Evolutionary conservation across 2,113 vertebrate genomes (phyloP).

Genomic region (Neodontobutis hainanensis): DNA sequence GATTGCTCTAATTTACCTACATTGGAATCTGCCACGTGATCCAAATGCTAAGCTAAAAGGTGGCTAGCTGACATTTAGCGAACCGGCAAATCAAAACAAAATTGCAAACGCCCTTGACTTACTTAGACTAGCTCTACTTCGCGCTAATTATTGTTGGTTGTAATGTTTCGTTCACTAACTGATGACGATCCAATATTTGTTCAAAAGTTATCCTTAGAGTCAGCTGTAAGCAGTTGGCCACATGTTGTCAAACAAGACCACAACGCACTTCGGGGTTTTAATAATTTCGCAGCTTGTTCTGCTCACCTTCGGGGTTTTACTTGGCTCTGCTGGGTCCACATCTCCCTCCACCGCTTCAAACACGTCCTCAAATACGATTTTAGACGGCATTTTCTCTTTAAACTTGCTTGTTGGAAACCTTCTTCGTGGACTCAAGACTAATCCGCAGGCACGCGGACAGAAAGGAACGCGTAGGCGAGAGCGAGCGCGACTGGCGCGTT

Average conservation of each 20-base stretch:
- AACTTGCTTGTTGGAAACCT: slow-evolving; percentile 39
- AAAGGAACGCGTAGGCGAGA: slow-evolving; percentile 60
- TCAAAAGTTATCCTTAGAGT: not conserved
- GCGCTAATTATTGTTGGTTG: fast-evolving
- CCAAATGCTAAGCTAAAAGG: slow-evolving; percentile 3
- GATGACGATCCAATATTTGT: not conserved
- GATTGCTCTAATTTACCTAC: not conserved
- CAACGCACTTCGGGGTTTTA: not conserved
- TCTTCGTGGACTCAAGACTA: slow-evolving; percentile 37
- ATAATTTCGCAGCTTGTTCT: not conserved
- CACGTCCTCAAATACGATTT: slow-evolving; percentile 58
- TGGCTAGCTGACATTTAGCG: not conserved
- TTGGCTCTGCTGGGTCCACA: slow-evolving; percentile 44
- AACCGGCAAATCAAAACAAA: no score
- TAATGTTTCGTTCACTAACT: not conserved
- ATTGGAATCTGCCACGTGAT: slow-evolving; percentile 26
- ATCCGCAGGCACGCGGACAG: slow-evolving; percentile 45
- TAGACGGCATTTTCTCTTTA: slow-evolving; percentile 69
- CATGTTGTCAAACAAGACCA: slow-evolving; percentile 59
- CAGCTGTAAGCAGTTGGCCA: slow-evolving; percentile 37
- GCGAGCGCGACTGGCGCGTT: not conserved
- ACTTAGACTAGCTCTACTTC: no score
- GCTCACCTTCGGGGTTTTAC: slow-evolving; percentile 61
- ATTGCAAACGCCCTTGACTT: no score
- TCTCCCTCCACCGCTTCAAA: slow-evolving; percentile 50